A percentile compares a stretch with the other conserved stretches of the same genome.
phyloP scores from a whole-genome alignment of 1,140 invertebrate species.

The Pogonognathellus flavescens region DNA sequence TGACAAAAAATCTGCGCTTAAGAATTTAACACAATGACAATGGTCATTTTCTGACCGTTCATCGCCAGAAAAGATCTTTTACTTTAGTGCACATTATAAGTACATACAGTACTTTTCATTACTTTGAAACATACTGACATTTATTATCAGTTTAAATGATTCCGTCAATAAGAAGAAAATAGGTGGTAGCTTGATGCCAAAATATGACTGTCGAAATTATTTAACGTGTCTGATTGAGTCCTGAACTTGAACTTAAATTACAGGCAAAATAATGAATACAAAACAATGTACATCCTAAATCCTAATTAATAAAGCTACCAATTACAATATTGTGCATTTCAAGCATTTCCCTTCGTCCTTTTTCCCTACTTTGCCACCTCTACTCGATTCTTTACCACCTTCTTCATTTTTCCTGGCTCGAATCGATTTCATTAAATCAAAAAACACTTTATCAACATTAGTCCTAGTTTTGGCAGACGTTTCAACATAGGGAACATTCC shows the following conservation, averaged over 20 bases:
- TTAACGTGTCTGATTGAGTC: not conserved
- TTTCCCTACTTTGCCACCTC: conserved; percentile 88
- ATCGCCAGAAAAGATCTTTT: too few relatives aligned
- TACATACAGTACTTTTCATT: too few relatives aligned
- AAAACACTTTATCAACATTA: conserved; percentile 99
- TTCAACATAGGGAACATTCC: conserved; percentile 98
- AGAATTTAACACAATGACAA: too few relatives aligned
- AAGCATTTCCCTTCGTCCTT: conserved; percentile 93
- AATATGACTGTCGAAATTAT: too few relatives aligned
- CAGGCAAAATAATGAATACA: not conserved
- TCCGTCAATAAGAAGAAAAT: too few relatives aligned
- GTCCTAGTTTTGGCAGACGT: conserved; percentile 98
- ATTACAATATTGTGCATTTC: conserved; percentile 94
- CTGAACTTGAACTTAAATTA: not conserved
- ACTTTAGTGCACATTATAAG: too few relatives aligned
- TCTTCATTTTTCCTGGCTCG: conserved; percentile 94
- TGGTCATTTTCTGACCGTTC: too few relatives aligned
- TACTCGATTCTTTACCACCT: conserved; percentile 89
- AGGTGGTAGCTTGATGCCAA: too few relatives aligned
- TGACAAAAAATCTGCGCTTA: too few relatives aligned
- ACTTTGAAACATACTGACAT: too few relatives aligned
- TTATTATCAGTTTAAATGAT: too few relatives aligned
- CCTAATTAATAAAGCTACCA: not conserved
- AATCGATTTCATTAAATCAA: conserved; percentile 98
- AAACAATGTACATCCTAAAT: conserved; percentile 1